phyloP scores from a whole-genome alignment of 2,797 vertebrate species.

The Sandelia bainsii region DNA sequence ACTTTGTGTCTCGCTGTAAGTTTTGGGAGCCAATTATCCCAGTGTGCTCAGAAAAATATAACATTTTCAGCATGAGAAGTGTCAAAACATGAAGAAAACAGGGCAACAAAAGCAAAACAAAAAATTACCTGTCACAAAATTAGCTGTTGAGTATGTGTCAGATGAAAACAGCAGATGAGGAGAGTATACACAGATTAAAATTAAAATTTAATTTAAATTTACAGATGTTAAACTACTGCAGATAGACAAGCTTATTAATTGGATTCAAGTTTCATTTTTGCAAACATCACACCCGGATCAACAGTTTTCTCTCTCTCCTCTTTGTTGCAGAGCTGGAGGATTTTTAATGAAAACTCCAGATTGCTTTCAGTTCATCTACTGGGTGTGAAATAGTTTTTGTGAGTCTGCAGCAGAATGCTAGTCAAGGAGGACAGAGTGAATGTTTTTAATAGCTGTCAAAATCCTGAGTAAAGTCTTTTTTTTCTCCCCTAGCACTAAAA shows the following conservation, averaged over 20 bases:
- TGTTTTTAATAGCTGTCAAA: constrained; percentile 37
- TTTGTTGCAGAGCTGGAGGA: constrained; percentile 24
- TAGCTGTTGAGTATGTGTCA: constrained; percentile 43
- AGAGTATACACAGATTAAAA: constrained; percentile 18
- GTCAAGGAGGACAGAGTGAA: constrained; percentile 11
- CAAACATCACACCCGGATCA: constrained; percentile 53
- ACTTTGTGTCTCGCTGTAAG: constrained; percentile 12
- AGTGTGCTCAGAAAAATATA: constrained; percentile 30
- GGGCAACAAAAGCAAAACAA: neutral
- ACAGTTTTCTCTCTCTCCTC: constrained; percentile 4
- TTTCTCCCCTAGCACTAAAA: constrained; percentile 3
- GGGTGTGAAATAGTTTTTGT: constrained; percentile 29
- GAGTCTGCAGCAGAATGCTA: constrained; percentile 11
- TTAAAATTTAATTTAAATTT: no score
- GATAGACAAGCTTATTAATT: constrained; percentile 65
- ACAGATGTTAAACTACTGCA: constrained; percentile 66
- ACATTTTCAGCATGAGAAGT: constrained; percentile 35
- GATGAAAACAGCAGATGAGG: constrained; percentile 52
- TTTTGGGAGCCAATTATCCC: constrained; percentile 45
- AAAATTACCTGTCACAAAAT: constrained; percentile 35
- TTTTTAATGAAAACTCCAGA: constrained; percentile 55
- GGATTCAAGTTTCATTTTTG: constrained; percentile 53
- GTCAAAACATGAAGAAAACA: constrained; percentile 13
- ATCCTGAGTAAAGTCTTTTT: constrained; percentile 19
- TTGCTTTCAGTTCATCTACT: constrained; percentile 45